Evolutionary conservation across 2,113 vertebrate species (phyloP).

Genomic region (Mirounga angustirostris): DNA sequence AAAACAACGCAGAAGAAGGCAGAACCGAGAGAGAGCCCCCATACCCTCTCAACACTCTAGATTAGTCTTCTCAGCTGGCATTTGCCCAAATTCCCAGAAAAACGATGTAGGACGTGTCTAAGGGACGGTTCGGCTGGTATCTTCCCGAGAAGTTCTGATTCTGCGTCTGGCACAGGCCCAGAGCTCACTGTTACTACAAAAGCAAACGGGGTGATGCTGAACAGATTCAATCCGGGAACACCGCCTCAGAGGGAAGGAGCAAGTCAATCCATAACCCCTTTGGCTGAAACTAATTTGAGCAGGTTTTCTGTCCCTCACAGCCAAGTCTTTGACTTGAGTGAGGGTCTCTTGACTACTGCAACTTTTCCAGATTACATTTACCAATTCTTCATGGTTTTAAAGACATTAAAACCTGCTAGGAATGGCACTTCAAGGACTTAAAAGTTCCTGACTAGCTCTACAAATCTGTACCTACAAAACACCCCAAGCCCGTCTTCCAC

Average conservation of each 20-base stretch:
- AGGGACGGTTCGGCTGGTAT: accelerated
- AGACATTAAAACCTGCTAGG: no score
- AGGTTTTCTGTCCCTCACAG: neutral
- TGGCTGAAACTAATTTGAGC: neutral
- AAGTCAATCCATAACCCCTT: neutral
- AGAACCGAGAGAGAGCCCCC: neutral
- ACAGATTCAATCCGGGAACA: neutral
- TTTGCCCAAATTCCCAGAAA: neutral
- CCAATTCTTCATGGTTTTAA: neutral
- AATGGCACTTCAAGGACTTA: neutral
- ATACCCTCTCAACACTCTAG: neutral
- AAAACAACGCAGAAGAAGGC: neutral
- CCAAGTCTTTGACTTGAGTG: neutral
- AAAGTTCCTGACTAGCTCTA: no score
- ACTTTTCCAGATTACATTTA: neutral
- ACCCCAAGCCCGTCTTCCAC: no score
- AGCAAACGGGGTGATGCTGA: neutral
- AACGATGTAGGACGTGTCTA: accelerated
- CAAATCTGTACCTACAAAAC: neutral
- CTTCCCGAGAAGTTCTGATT: accelerated
- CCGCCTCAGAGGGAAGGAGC: neutral
- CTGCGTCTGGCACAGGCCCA: neutral
- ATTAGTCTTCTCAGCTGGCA: neutral
- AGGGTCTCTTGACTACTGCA: neutral
- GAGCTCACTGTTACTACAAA: neutral